These are phyloP conservation scores for Lepus timidus DNA, from an alignment of 2,113 vertebrate species.

Conservation along the genomic window DNA sequence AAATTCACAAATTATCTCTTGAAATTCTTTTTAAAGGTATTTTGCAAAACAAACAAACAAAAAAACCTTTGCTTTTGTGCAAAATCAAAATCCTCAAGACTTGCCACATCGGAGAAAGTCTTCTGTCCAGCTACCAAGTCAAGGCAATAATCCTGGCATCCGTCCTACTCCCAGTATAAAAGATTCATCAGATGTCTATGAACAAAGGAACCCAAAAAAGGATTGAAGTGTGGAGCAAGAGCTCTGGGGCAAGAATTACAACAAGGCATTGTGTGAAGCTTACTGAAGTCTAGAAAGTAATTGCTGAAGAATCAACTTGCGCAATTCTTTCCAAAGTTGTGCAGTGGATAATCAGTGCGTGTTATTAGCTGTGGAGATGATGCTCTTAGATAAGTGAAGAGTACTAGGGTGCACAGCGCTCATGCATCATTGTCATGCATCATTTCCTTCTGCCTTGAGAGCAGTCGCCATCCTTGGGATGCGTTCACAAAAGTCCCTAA, in stretches of 20 bases:
- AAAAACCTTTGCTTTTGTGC: neutral
- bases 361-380: conserved; percentile 8
- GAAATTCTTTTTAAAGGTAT: neutral
- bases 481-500: conserved; percentile 41
- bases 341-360: neutral
- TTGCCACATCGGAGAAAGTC: conserved; percentile 5
- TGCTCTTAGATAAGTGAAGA: neutral
- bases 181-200: neutral
- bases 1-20: neutral
- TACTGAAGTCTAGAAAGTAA: neutral
- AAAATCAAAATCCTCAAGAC: conserved; percentile 54
- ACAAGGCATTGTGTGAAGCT: neutral
- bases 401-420: neutral
- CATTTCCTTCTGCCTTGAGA: neutral
- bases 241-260: neutral
- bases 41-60: neutral
- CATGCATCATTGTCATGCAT: neutral
- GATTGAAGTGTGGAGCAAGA: neutral
- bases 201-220: neutral
- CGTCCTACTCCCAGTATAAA: neutral
- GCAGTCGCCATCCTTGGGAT: neutral
- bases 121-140: conserved; percentile 4
- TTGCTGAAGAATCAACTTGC: conserved; percentile 27
- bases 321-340: neutral
- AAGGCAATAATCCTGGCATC: neutral